Conservation (phyloP, 2,113 vertebrate genomes). For the Sturnus vulgaris region DNA sequence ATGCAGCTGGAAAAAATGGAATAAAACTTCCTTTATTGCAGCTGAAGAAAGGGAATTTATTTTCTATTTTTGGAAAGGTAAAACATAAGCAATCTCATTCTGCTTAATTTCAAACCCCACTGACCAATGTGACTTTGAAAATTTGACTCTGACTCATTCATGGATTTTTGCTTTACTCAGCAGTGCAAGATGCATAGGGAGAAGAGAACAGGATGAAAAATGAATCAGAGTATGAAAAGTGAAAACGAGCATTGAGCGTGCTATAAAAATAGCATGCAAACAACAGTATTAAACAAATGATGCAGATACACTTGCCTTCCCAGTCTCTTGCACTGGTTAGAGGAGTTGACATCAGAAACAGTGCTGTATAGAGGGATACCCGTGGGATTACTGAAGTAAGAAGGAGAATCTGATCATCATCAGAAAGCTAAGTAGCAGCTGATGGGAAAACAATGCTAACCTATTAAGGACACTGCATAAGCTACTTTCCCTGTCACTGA, state of each 20-base stretch:
- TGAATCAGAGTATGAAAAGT: background rate
- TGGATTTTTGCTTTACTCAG: conserved; percentile 28
- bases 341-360: background rate
- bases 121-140: conserved; percentile 34
- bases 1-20: background rate
- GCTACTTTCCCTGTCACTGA: background rate
- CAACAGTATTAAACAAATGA: background rate
- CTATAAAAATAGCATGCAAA: conserved; percentile 16
- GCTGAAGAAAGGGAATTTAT: background rate
- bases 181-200: background rate
- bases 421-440: background rate
- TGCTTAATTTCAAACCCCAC: conserved; percentile 14
- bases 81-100: background rate
- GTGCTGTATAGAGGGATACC: background rate
- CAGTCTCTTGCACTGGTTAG: background rate
- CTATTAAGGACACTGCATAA: background rate
- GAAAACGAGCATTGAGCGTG: background rate
- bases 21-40: background rate
- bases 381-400: background rate
- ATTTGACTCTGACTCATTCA: conserved; percentile 4
- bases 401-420: background rate
- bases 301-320: background rate
- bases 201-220: conserved; percentile 32
- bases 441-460: background rate
- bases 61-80: background rate